Conservation (phyloP, 2,797 vertebrate genomes). For the Sardinella longiceps region DNA sequence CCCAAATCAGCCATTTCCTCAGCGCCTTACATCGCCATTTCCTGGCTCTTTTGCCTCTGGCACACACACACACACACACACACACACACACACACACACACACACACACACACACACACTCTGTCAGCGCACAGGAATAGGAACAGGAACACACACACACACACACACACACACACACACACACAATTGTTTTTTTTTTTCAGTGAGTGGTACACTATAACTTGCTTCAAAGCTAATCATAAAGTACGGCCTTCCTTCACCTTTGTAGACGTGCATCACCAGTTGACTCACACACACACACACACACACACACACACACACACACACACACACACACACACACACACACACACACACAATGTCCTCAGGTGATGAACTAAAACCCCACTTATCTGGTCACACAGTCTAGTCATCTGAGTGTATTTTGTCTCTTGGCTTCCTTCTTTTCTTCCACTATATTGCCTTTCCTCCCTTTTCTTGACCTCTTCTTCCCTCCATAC, state of each 20-base stretch:
- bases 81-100: background rate
- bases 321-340: background rate
- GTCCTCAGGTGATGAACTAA: background rate
- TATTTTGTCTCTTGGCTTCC: background rate
- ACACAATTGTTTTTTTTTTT: background rate
- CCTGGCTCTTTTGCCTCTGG: conserved; percentile 18
- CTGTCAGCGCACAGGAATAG: background rate
- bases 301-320: background rate
- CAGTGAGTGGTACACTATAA: background rate
- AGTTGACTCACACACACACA: background rate
- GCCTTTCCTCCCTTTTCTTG: background rate
- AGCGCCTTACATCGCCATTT: background rate
- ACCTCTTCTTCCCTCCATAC: conserved; percentile 1
- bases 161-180: background rate
- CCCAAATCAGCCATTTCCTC: conserved; percentile 58
- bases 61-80: background rate
- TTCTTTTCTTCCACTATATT: background rate
- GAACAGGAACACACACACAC: background rate
- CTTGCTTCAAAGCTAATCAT: background rate
- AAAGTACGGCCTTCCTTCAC: background rate
- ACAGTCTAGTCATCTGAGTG: background rate
- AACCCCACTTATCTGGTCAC: background rate
- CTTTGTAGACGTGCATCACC: background rate
- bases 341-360: background rate
- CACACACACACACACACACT: background rate